These are phyloP conservation scores for Benitochromis conjunctus DNA, from an alignment of 2,113 vertebrate species.

Conservation along the genomic window DNA sequence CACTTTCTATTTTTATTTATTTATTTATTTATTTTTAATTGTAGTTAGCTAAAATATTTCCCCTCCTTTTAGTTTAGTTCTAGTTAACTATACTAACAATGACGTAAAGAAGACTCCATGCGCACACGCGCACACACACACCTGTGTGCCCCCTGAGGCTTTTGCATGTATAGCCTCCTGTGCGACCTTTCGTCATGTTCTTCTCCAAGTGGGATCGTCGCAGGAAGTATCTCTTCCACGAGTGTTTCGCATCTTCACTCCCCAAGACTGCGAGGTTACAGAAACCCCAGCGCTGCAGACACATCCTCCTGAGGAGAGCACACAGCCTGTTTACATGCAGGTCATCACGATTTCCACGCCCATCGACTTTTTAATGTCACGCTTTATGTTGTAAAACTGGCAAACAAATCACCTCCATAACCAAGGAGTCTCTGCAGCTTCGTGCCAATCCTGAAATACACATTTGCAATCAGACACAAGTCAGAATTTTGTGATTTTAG, in stretches of 20 bases:
- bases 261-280: constrained; percentile 62
- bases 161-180: constrained; percentile 72
- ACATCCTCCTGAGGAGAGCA: constrained; percentile 67
- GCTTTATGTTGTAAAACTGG: background rate
- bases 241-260: constrained; percentile 38
- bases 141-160: constrained; percentile 77
- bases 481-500: background rate
- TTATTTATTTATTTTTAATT: no score
- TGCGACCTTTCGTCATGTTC: constrained; percentile 71
- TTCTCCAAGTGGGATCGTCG: constrained; percentile 69
- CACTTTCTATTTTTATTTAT: background rate
- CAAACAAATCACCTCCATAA: constrained; percentile 69
- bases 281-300: constrained; percentile 76
- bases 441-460: constrained; percentile 64
- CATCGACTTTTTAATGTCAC: background rate
- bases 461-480: background rate
- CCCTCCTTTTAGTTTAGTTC: background rate
- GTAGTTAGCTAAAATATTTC: background rate
- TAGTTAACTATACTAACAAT: background rate
- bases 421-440: constrained; percentile 70
- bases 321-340: background rate
- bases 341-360: background rate
- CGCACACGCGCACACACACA: background rate
- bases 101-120: background rate
- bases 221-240: constrained; percentile 79